Evolutionary conservation across 2,888 invertebrate genomes (phyloP), one percentile per base, ranked within the genome.

Genomic region (Ectobius pallidus): DNA sequence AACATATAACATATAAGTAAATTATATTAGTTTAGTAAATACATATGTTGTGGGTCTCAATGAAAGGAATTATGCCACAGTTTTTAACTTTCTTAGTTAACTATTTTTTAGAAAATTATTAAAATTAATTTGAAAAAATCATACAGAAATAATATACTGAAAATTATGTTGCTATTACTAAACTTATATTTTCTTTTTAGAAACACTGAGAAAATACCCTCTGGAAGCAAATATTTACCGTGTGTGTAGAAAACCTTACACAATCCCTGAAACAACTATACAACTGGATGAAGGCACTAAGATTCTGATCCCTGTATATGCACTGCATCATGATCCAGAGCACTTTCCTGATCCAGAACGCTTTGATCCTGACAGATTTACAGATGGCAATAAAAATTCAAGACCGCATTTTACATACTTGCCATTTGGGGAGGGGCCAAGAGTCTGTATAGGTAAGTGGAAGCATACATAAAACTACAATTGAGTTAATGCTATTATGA

Each of bases 241-340:
- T 30, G 58, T 58, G 3, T 58, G 58, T 30, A 32, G n/a, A 16
- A 58, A 58, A 30, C 58, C 58, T 2, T 58, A 58, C 58, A 58
- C 22, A 3, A 58, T 58, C n/a, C 58, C 58, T 7, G 58, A 25
- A 4, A n/a, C 58, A 25, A 30, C 58, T 16, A 30, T 58, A 7
- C 27, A 30, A 58, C 30, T 58, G 16, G 30, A 58, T 6, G 32
- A 32, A 16, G 58, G 58, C 11, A 58, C 58, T 25, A 58, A 30
- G 58, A 30, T 58, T 30, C 58, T 58, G 30, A 58, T 58, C 7
- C 58, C 58, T 4, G 58, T 58, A 30, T 58, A 58, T n/a, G 58
- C 58, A n/a, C 9, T 58, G 7, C 58, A 58, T 9, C 58, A 58
- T 7, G 58, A 58, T 30, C 58, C 58, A 25, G 9, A 30, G 16